Conservation (phyloP, 2,888 invertebrate genomes). For the Arrhopalites spinosus region DNA sequence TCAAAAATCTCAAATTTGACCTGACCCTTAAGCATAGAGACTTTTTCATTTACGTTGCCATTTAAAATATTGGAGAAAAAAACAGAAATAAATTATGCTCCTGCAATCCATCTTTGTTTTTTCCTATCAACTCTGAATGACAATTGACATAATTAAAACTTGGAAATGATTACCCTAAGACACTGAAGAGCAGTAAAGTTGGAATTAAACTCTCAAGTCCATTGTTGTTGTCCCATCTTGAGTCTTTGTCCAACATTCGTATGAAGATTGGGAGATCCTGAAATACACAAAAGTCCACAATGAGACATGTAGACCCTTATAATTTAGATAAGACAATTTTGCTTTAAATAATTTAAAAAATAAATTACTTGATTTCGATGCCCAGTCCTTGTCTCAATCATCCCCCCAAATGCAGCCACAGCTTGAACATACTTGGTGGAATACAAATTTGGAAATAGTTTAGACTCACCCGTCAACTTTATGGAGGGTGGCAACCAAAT, state of each 20-base stretch:
- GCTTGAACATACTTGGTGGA: conserved; percentile 49
- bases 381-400: conserved; percentile 74
- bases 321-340: too few species aligned
- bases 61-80: too few species aligned
- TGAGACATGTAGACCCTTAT: neutral
- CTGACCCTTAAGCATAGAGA: too few species aligned
- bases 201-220: conserved; percentile 7
- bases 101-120: too few species aligned
- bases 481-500: conserved; percentile 68
- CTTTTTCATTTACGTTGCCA: too few species aligned
- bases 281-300: neutral
- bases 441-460: conserved; percentile 44
- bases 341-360: too few species aligned
- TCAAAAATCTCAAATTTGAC: too few species aligned
- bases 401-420: conserved; percentile 61
- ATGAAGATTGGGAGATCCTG: conserved; percentile 69
- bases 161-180: too few species aligned
- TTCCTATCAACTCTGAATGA: too few species aligned
- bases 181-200: conserved; percentile 2
- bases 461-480: conserved; percentile 44
- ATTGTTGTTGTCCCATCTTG: neutral
- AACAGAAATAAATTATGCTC: too few species aligned
- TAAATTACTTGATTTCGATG: conserved; percentile 69
- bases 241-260: conserved; percentile 77
- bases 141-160: too few species aligned